Evolutionary conservation across 2,113 vertebrate species (phyloP).

Genomic region (Herpailurus yagouaroundi): DNA sequence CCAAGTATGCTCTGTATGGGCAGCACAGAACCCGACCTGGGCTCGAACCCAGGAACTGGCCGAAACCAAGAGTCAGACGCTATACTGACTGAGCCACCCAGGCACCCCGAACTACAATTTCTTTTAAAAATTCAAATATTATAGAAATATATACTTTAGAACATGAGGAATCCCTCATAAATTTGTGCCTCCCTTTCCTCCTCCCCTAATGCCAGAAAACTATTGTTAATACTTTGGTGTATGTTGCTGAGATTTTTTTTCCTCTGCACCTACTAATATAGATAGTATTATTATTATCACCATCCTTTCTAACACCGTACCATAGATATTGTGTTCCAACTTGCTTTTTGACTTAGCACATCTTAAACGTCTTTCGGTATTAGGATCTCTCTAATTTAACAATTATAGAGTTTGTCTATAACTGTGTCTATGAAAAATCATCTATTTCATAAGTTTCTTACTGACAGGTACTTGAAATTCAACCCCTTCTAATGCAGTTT

Average conservation of each 20-base stretch:
- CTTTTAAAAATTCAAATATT: neutral
- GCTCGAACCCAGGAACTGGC: no score
- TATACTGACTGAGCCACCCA: no score
- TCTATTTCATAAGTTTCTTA: neutral
- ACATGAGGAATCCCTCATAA: neutral
- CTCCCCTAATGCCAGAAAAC: neutral
- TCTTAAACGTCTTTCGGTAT: neutral
- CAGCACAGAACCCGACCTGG: no score
- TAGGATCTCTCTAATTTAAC: neutral
- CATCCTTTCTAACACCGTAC: neutral
- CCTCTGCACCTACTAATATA: neutral
- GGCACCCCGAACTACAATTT: neutral
- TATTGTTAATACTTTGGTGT: neutral
- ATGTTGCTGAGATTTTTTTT: neutral
- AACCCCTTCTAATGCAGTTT: neutral
- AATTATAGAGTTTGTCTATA: neutral
- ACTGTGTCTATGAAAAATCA: neutral
- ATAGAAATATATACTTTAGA: neutral
- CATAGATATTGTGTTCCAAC: neutral
- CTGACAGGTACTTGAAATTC: neutral
- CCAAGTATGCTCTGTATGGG: no score
- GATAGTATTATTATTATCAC: neutral
- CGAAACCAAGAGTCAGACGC: no score
- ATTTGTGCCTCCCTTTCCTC: accelerated
- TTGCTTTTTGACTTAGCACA: neutral